Evolutionary conservation across 2,113 vertebrate species (phyloP).

Genomic region (Edolisoma coerulescens): DNA sequence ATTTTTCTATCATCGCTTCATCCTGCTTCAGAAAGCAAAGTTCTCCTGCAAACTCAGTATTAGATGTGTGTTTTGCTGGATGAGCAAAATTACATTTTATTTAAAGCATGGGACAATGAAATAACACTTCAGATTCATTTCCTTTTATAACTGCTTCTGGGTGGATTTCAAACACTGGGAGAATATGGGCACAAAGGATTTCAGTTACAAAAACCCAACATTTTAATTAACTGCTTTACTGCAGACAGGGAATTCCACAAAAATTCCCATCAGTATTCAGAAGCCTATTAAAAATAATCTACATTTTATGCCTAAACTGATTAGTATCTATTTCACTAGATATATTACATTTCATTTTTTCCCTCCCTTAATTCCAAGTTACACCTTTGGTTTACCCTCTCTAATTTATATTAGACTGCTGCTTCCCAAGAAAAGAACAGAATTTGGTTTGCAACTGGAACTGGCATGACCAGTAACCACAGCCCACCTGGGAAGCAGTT

Average conservation of each 20-base stretch:
- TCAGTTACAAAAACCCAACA: neutral
- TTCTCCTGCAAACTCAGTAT: neutral
- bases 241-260: slow-evolving; percentile 5
- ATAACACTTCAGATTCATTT: slow-evolving; percentile 3
- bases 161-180: slow-evolving; percentile 14
- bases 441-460: neutral
- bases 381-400: neutral
- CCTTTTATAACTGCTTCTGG: neutral
- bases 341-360: neutral
- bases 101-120: slow-evolving; percentile 23
- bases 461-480: neutral
- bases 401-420: neutral
- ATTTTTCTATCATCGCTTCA: neutral
- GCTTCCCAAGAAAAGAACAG: neutral
- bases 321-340: neutral
- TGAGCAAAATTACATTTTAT: slow-evolving; percentile 30
- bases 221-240: slow-evolving; percentile 54
- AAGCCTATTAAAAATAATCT: slow-evolving; percentile 12
- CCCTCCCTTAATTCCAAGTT: neutral
- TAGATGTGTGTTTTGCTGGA: neutral
- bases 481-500: neutral
- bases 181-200: neutral
- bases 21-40: neutral
- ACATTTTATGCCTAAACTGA: neutral
- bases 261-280: slow-evolving; percentile 25